phyloP scores from a whole-genome alignment of 1,140 invertebrate species.

The Aphelenchoides fujianensis region DNA sequence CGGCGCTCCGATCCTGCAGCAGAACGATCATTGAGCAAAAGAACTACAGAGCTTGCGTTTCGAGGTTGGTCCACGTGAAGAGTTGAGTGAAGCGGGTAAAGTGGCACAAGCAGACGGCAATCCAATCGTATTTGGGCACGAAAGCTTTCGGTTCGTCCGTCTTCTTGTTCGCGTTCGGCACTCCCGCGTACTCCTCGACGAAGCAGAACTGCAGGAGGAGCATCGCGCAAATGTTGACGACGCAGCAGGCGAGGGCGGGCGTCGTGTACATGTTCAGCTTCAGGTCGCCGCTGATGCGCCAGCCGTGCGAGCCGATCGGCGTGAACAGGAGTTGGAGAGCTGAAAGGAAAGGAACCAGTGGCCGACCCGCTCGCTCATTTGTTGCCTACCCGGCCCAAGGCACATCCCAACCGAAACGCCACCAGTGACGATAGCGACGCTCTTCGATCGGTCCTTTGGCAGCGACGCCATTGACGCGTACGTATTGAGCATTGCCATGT shows the following conservation, averaged over 20 bases:
- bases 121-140: conserved; percentile 13
- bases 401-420: conserved; percentile 3
- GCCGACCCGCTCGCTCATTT: background rate
- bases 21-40: background rate
- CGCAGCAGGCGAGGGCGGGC: conserved; percentile 5
- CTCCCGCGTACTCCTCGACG: conserved; percentile 5
- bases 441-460: background rate
- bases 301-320: background rate
- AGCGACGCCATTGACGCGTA: conserved; percentile 6
- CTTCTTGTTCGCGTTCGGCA: background rate
- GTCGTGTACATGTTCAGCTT: conserved; percentile 19
- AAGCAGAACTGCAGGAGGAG: background rate
- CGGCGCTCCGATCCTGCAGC: conserved; percentile 10
- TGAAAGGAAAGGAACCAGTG: background rate
- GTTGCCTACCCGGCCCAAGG: background rate
- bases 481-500: conserved; percentile 5
- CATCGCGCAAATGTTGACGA: background rate
- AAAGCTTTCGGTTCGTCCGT: background rate
- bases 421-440: background rate
- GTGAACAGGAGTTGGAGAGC: background rate
- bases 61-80: conserved; percentile 15
- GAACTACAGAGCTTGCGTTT: conserved; percentile 11
- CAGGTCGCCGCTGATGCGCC: background rate
- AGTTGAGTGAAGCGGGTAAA: conserved; percentile 18
- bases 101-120: conserved; percentile 13